Percentiles rank a stretch among this genome's conserved stretches.
These are phyloP conservation scores for Camptogramma bilineatum DNA, from an alignment of 2,888 invertebrate genomes.

Conservation along the genomic window DNA sequence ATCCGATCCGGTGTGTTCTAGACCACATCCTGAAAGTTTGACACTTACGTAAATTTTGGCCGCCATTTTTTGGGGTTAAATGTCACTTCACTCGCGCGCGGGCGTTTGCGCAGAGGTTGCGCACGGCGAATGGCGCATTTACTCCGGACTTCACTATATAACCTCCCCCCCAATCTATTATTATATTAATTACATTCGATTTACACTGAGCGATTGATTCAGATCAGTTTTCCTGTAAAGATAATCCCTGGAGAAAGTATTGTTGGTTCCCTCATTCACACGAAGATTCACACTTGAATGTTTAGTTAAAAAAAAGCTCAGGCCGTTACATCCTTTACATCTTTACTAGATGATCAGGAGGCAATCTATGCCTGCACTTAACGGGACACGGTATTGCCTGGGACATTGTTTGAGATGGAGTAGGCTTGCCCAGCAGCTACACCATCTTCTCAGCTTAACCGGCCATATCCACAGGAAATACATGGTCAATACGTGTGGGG, in stretches of 20 bases:
- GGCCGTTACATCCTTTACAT: no score
- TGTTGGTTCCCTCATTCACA: conserved; percentile 32
- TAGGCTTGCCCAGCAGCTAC: no score
- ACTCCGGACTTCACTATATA: conserved; percentile 66
- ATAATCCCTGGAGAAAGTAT: conserved; percentile 48
- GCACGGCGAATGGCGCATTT: conserved; percentile 79
- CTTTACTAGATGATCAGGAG: no score
- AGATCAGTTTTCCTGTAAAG: conserved; percentile 73
- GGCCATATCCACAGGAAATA: no score
- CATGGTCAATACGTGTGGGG: no score
- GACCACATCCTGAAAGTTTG: conserved; percentile 76
- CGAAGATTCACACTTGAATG: no score
- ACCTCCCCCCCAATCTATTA: conserved; percentile 79
- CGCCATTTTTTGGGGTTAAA: conserved; percentile 76
- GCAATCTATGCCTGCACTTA: no score
- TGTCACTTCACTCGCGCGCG: conserved; percentile 79
- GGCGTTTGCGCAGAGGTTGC: conserved; percentile 72
- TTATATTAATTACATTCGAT: conserved; percentile 80
- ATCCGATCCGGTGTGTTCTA: conserved; percentile 67
- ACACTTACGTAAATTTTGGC: conserved; percentile 84
- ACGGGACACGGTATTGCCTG: no score
- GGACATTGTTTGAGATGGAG: no score
- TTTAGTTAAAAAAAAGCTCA: no score
- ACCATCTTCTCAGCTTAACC: no score
- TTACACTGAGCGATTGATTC: conserved; percentile 76